Evolutionary conservation across 2,888 invertebrate genomes (phyloP).

Genomic region (Tribolium freemani): DNA sequence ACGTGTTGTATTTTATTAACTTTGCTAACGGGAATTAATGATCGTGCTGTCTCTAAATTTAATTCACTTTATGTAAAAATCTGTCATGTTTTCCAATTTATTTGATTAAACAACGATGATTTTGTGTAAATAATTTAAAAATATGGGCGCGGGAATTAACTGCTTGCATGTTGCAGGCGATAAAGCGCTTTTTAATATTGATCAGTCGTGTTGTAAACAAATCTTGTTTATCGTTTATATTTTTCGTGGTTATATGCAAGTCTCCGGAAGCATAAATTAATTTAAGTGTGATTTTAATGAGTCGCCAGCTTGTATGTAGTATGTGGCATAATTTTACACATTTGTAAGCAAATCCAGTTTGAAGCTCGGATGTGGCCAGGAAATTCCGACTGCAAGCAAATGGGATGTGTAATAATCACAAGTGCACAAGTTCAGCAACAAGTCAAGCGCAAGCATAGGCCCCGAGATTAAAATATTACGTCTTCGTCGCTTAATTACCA

Average conservation of each 20-base stretch:
- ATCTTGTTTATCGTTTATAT: background rate
- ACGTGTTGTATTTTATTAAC: too few species aligned
- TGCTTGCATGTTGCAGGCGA: background rate
- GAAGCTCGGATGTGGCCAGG: constrained; percentile 53
- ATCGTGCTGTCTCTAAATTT: too few species aligned
- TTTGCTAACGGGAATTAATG: too few species aligned
- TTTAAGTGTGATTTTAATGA: constrained; percentile 45
- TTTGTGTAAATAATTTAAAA: background rate
- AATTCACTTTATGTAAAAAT: background rate
- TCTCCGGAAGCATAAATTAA: constrained; percentile 37
- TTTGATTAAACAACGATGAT: background rate
- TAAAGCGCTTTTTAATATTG: background rate
- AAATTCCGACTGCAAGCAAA: constrained; percentile 55
- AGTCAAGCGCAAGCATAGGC: constrained; percentile 45
- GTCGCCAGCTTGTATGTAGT: constrained; percentile 44
- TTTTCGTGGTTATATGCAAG: background rate
- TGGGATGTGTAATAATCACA: constrained; percentile 54
- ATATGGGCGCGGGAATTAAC: background rate
- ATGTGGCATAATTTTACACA: constrained; percentile 52
- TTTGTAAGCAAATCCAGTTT: constrained; percentile 54
- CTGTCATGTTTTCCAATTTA: background rate
- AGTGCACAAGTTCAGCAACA: constrained; percentile 51
- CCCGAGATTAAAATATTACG: constrained; percentile 37
- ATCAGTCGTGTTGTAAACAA: background rate
- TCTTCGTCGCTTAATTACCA: constrained; percentile 15